Evolutionary conservation across 2,113 vertebrate genomes (phyloP), one percentile per base, ranked within the genome.

Genomic region (Ameiurus melas): DNA sequence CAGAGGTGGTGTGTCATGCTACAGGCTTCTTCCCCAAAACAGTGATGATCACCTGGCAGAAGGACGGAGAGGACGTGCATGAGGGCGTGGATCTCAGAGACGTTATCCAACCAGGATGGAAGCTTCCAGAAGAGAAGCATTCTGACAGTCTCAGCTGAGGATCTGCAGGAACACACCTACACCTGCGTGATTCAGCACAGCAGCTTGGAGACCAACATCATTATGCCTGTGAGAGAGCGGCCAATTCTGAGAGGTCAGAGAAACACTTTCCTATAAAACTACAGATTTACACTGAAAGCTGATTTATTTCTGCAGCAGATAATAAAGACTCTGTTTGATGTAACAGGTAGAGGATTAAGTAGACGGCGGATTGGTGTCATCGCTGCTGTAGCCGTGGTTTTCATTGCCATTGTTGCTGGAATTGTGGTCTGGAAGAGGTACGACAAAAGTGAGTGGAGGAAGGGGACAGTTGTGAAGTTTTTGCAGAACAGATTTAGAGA

Each of bases 81-180:
- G 62, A n/a, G 25, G 13, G 14, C n/a, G 66, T 68, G 66, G 66
- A 68, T 4, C 66, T 68, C 66, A 30, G 13, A 16, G 66, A 68
- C 66, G 66, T 68, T 68, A 68, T n/a, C 66, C 66, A 68, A 68
- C n/a, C 66, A 68, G 66, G 62, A 64, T 64, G 62, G 62, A 64
- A 64, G 25, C 62, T 64, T 64, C 62, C 62, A 64, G 62, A 64
- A 64, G 25, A 64, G 25, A 13, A n/a, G 62, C 25, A 64, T 64
- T 64, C 62, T 64, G 25, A 64, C 22, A n/a, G 62, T 64, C 25
- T 12, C 62, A 64, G 62, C 62, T 64, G 62, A 64, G 62, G 62
- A 64, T 7, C 66, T 68, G 66, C 66, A 64, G 62, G n/a, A 64
- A 64, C 64, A 22, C 27, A 68, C 30, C 14, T 68, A n/a, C n/a